Conservation (phyloP, 23 tunicate species). For the Styela clava region DNA sequence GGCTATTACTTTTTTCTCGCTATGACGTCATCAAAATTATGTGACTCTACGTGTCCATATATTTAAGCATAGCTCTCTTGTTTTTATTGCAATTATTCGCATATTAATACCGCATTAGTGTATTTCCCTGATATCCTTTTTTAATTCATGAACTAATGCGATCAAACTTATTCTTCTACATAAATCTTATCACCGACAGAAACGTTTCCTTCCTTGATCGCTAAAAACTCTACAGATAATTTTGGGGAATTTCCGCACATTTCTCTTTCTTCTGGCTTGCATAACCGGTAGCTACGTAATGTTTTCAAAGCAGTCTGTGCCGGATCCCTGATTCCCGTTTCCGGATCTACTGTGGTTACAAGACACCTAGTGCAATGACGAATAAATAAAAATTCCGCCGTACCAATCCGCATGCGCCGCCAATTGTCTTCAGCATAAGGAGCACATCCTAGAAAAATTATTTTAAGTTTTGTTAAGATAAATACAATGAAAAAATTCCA, state of each 20-base stretch:
- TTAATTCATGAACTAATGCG: not conserved
- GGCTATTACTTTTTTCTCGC: too few species aligned
- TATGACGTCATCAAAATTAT: too few species aligned
- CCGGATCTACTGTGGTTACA: constrained; percentile 59
- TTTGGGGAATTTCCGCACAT: constrained; percentile 18
- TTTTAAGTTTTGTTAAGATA: too few species aligned
- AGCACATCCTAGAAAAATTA: constrained; percentile 34
- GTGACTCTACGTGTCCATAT: too few species aligned
- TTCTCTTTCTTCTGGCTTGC: not conserved
- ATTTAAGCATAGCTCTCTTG: too few species aligned
- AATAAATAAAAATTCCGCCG: constrained; percentile 16
- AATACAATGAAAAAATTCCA: too few species aligned
- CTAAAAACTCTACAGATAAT: constrained; percentile 25
- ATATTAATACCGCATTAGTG: too few species aligned
- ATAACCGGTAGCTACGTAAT: constrained; percentile 21
- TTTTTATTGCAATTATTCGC: too few species aligned
- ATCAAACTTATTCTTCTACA: constrained; percentile 10
- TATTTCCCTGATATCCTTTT: too few species aligned
- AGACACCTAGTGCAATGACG: constrained; percentile 32
- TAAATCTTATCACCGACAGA: constrained; percentile 42
- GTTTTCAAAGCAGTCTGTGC: constrained; percentile 38
- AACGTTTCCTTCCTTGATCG: constrained; percentile 29
- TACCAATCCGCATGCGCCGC: constrained; percentile 37
- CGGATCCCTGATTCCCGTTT: constrained; percentile 22
- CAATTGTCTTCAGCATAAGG: constrained; percentile 57